Evolutionary conservation across 2,797 vertebrate genomes (phyloP).

Genomic region (Sebastes cheni): DNA sequence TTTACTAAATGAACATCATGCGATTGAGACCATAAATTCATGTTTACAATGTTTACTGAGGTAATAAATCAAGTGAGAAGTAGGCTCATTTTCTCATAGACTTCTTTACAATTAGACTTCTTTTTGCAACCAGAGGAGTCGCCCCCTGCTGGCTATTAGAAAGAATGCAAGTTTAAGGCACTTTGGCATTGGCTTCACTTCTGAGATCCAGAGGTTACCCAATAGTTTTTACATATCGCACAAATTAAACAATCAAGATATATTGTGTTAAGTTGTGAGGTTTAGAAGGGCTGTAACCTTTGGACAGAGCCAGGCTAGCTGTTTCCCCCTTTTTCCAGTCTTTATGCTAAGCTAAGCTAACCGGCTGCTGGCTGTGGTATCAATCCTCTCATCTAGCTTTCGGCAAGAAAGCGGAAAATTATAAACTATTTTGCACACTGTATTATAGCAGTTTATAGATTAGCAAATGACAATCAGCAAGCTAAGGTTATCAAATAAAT

Average conservation of each 20-base stretch:
- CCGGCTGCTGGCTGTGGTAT: not conserved
- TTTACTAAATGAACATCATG: no score
- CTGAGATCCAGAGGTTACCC: no score
- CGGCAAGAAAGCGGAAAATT: not conserved
- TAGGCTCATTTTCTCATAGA: no score
- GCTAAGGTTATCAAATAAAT: not conserved
- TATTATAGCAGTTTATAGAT: not conserved
- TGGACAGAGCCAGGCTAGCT: not conserved
- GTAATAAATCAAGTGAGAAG: no score
- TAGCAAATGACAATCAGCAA: not conserved
- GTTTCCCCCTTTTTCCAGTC: not conserved
- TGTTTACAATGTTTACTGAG: no score
- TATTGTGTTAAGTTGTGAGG: not conserved
- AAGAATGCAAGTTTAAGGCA: no score
- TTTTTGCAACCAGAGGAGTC: no score
- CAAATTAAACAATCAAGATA: not conserved
- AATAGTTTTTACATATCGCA: not conserved
- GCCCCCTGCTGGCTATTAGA: no score
- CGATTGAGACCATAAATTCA: no score
- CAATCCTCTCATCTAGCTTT: not conserved
- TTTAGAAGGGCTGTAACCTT: not conserved
- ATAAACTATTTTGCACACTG: not conserved
- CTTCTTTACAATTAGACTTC: fast-evolving
- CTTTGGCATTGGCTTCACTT: no score
- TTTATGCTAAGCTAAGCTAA: not conserved